These are phyloP conservation scores for Eueremaeus valkanovi DNA, from an alignment of 2,888 invertebrate genomes.

Conservation along the genomic window DNA sequence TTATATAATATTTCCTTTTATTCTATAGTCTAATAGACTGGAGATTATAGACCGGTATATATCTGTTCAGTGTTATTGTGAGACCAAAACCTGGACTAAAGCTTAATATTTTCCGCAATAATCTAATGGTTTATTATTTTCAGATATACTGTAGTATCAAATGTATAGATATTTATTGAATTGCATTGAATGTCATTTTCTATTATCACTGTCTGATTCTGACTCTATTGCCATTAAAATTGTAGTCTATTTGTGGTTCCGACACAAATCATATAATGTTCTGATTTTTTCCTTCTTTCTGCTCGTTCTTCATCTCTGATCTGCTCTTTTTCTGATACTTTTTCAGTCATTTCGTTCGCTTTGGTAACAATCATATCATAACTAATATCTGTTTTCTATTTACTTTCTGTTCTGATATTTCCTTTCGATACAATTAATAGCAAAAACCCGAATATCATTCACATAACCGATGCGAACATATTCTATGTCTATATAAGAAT, in stretches of 20 bases:
- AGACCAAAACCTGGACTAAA: no score
- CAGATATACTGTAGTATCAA: neutral
- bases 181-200: slow-evolving; percentile 10
- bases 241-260: neutral
- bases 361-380: neutral
- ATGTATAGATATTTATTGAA: neutral
- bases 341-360: neutral
- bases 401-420: neutral
- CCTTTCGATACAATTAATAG: slow-evolving; percentile 20
- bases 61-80: no score
- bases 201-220: neutral
- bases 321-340: neutral
- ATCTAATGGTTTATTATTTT: slow-evolving; percentile 8
- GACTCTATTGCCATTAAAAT: neutral
- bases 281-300: neutral
- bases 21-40: no score
- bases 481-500: neutral
- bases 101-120: neutral
- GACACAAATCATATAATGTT: neutral
- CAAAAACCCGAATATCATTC: neutral
- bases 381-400: slow-evolving; percentile 13
- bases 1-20: no score
- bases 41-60: no score
- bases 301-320: neutral
- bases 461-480: neutral